phyloP scores from a whole-genome alignment of 2,888 invertebrate genomes.

The Eupsilia transversa region DNA sequence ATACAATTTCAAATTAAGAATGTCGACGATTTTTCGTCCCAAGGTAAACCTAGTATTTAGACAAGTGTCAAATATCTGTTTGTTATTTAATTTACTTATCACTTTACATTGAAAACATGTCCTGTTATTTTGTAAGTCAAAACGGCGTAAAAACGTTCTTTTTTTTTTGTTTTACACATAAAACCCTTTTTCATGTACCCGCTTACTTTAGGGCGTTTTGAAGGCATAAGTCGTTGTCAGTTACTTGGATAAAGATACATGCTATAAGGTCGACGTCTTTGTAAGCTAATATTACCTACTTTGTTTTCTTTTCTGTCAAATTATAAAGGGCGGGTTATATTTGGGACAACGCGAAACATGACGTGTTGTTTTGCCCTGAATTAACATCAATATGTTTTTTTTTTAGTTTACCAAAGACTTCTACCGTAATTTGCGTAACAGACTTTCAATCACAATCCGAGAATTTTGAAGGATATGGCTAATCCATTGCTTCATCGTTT shows the following conservation, averaged over 20 bases:
- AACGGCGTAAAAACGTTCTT: neutral
- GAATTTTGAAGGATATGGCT: no score
- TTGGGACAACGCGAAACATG: slow-evolving; percentile 30
- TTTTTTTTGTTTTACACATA: neutral
- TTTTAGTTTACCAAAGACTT: neutral
- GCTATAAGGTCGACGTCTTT: slow-evolving; percentile 54
- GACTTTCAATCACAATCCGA: no score
- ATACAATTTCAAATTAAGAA: slow-evolving; percentile 39
- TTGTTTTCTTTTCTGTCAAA: slow-evolving; percentile 42
- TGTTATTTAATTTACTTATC: slow-evolving; percentile 24
- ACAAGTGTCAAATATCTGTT: slow-evolving; percentile 19
- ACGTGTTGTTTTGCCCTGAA: slow-evolving; percentile 43
- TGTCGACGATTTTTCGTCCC: slow-evolving; percentile 13
- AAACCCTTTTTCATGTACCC: slow-evolving; percentile 5
- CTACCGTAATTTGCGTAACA: no score
- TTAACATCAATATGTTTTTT: neutral
- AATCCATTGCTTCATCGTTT: no score
- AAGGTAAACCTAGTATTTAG: slow-evolving; percentile 34
- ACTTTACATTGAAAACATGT: slow-evolving; percentile 8
- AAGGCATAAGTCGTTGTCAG: slow-evolving; percentile 41
- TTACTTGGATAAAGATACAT: slow-evolving; percentile 48
- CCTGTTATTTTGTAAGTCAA: neutral
- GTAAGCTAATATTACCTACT: slow-evolving; percentile 60
- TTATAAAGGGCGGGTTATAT: slow-evolving; percentile 55
- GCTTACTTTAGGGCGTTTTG: slow-evolving; percentile 40